Percentiles rank a stretch among this genome's conserved stretches.
phyloP scores from a whole-genome alignment of 2,113 vertebrate genomes.

The Enhydra lutris region DNA sequence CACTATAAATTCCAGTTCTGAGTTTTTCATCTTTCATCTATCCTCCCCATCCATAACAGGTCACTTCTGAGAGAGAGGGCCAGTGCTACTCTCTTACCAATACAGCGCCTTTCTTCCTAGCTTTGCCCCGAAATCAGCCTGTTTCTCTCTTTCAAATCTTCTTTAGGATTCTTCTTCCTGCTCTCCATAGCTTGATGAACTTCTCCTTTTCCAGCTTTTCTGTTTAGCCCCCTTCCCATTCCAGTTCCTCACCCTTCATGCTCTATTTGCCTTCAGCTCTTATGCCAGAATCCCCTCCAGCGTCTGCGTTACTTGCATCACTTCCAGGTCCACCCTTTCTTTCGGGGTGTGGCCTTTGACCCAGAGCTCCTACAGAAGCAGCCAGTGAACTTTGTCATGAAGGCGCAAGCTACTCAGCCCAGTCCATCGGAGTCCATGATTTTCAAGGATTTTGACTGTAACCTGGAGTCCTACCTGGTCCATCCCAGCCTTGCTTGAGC shows the following conservation, averaged over 20 bases:
- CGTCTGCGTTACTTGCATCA: constrained; percentile 91
- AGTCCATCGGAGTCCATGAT: constrained; percentile 75
- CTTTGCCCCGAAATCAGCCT: neutral
- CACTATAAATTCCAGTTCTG: constrained; percentile 13
- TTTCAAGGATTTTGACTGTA: constrained; percentile 91
- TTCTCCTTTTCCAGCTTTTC: neutral
- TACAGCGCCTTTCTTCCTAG: neutral
- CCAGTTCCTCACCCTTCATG: accelerated
- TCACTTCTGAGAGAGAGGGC: constrained; percentile 12
- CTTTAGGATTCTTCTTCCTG: neutral
- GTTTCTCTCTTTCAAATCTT: neutral
- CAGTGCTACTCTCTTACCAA: neutral
- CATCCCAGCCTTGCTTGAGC: constrained; percentile 75
- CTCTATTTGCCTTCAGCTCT: constrained; percentile 83
- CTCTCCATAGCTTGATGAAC: neutral
- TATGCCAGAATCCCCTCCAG: constrained; percentile 89
- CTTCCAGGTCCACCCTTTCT: constrained; percentile 93
- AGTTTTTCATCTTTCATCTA: neutral
- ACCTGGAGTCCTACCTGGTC: constrained; percentile 78
- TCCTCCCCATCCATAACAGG: neutral
- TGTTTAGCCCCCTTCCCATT: neutral
- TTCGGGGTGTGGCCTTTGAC: constrained; percentile 91
- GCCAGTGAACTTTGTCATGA: constrained; percentile 86
- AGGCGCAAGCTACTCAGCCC: constrained; percentile 79
- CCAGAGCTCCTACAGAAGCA: constrained; percentile 90